Conservation (phyloP, 2,888 invertebrate species). For the Cryptus viduatorius region DNA sequence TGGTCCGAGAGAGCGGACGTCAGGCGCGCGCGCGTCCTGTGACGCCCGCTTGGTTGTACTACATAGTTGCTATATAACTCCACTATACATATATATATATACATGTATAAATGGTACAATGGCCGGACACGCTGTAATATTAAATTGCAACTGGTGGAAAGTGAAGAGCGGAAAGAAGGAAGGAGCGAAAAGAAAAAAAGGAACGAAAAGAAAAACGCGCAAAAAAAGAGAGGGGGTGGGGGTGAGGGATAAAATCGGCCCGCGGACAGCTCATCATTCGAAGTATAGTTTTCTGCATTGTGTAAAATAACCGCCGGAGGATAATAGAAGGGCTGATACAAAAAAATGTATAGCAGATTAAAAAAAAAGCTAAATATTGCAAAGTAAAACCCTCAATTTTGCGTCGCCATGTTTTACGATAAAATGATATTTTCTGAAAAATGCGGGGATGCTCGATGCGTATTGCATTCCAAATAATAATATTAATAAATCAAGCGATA, state of each 20-base stretch:
- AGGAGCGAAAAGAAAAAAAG: constrained; percentile 17
- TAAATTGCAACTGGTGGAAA: constrained; percentile 64
- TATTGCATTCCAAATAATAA: too few relatives aligned
- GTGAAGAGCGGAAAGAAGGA: constrained; percentile 16
- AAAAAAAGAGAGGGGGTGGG: constrained; percentile 25
- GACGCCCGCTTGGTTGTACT: constrained; percentile 28
- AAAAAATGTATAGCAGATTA: too few relatives aligned
- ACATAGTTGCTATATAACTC: constrained; percentile 3
- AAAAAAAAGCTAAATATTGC: too few relatives aligned
- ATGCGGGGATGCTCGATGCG: too few relatives aligned
- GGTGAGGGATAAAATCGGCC: constrained; percentile 32
- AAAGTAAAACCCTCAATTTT: too few relatives aligned
- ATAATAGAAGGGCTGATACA: too few relatives aligned
- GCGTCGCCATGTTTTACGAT: too few relatives aligned
- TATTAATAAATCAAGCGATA: too few relatives aligned
- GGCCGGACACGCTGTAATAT: constrained; percentile 65
- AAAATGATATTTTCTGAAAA: too few relatives aligned
- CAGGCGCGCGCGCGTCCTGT: constrained; percentile 55
- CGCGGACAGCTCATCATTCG: constrained; percentile 28
- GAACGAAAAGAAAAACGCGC: constrained; percentile 27
- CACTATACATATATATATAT: constrained; percentile 19
- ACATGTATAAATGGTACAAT: constrained; percentile 25
- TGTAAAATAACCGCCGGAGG: background rate
- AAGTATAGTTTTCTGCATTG: constrained; percentile 28
- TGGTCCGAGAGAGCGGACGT: constrained; percentile 61